Conservation (phyloP, 1,140 invertebrate species). For the Apis florea region DNA sequence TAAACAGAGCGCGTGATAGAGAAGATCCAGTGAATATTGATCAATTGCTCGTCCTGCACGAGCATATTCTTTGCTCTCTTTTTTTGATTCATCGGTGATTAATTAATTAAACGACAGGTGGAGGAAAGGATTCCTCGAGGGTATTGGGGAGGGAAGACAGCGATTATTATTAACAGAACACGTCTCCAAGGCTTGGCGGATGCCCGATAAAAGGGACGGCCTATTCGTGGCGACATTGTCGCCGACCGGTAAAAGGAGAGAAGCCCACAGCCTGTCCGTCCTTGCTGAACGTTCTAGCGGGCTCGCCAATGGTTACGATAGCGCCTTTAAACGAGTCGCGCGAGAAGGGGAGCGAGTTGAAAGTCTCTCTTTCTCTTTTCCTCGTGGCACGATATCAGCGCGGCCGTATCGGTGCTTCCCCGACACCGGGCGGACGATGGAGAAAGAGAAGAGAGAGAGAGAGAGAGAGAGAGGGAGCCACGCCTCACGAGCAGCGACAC, state of each 20-base stretch:
- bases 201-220: conserved; percentile 10
- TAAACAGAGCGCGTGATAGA: no score
- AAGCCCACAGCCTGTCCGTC: background rate
- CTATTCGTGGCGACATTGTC: background rate
- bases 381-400: conserved; percentile 22
- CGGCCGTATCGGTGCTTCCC: conserved; percentile 38
- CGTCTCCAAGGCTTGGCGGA: background rate
- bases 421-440: background rate
- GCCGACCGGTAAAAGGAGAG: conserved; percentile 21
- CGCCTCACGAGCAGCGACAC: conserved; percentile 51
- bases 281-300: conserved; percentile 10
- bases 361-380: conserved; percentile 19
- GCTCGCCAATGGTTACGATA: conserved; percentile 16
- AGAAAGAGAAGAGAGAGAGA: background rate
- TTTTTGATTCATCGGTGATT: background rate
- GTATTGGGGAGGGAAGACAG: background rate
- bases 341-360: conserved; percentile 14
- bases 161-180: conserved; percentile 18
- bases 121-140: no score
- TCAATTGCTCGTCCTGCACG: no score
- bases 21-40: no score
- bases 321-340: conserved; percentile 1
- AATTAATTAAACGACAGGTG: conserved; percentile 3
- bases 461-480: conserved; percentile 33
- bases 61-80: no score